Percentiles rank a stretch among this genome's conserved stretches.
Conservation (phyloP, 2,113 vertebrate species). For the Nettapus auritus region DNA sequence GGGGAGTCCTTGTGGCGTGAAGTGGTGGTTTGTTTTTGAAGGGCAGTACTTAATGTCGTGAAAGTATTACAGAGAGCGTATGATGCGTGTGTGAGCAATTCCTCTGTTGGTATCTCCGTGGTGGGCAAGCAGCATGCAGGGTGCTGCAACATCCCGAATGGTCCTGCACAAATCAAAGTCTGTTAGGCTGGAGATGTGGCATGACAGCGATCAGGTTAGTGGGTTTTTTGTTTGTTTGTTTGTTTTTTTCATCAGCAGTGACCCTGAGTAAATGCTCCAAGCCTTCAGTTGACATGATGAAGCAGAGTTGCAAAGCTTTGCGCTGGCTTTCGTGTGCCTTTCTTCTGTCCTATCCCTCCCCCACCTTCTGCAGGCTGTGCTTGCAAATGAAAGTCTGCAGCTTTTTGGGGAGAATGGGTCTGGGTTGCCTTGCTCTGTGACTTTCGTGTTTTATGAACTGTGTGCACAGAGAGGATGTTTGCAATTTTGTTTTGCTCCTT, state of each 20-base stretch:
- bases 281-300: not conserved
- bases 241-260: not conserved
- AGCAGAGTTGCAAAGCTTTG: not conserved
- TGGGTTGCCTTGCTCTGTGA: not conserved
- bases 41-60: not conserved
- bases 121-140: not conserved
- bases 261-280: fast-evolving
- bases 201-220: fast-evolving
- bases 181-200: fast-evolving
- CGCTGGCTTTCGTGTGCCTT: not conserved
- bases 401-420: not conserved
- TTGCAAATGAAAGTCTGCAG: not conserved
- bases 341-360: not conserved
- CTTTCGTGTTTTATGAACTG: not conserved
- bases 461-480: not conserved
- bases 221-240: not conserved
- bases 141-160: fast-evolving
- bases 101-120: fast-evolving
- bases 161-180: not conserved
- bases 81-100: not conserved
- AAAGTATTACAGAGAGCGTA: not conserved
- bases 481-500: not conserved
- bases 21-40: not conserved
- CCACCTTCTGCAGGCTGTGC: not conserved
- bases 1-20: not conserved